Percentiles rank a stretch among this genome's conserved stretches.
Evolutionary conservation across 2,113 vertebrate genomes (phyloP).

Genomic region (Falcunculus frontatus): DNA sequence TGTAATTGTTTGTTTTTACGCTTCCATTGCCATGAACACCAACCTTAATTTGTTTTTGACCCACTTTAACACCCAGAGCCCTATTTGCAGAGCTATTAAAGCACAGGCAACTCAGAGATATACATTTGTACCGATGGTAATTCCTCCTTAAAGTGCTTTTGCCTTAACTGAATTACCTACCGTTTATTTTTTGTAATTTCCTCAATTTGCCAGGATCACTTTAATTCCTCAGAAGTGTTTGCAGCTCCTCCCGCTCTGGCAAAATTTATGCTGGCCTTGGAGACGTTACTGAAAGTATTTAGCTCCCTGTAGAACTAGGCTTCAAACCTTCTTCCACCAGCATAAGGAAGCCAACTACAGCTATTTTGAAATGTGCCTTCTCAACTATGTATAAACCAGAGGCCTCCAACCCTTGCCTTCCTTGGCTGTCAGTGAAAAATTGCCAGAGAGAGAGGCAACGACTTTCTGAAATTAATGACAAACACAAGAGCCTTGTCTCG

Average conservation of each 20-base stretch:
- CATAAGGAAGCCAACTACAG: not conserved
- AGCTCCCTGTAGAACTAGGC: not conserved
- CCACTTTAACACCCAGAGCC: not conserved
- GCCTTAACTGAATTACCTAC: not conserved
- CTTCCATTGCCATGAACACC: not conserved
- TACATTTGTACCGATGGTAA: not conserved
- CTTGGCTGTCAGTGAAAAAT: not conserved
- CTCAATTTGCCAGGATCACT: not conserved
- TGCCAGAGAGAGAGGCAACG: not conserved
- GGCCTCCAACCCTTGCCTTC: not conserved
- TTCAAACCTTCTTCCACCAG: not conserved
- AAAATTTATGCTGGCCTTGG: not conserved
- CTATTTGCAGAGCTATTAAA: not conserved
- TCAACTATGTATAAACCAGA: rapidly evolving
- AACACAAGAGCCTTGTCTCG: not conserved
- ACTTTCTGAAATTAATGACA: not conserved
- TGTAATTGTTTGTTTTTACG: not conserved
- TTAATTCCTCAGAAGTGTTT: not conserved
- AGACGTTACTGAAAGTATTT: not conserved
- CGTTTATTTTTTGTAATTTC: not conserved
- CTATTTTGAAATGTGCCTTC: not conserved
- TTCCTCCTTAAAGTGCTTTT: not conserved
- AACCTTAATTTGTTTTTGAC: not conserved
- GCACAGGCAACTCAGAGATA: not conserved
- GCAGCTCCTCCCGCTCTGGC: not conserved